Evolutionary conservation across 2,888 invertebrate genomes (phyloP).

Genomic region (Tryphoninae sp.): DNA sequence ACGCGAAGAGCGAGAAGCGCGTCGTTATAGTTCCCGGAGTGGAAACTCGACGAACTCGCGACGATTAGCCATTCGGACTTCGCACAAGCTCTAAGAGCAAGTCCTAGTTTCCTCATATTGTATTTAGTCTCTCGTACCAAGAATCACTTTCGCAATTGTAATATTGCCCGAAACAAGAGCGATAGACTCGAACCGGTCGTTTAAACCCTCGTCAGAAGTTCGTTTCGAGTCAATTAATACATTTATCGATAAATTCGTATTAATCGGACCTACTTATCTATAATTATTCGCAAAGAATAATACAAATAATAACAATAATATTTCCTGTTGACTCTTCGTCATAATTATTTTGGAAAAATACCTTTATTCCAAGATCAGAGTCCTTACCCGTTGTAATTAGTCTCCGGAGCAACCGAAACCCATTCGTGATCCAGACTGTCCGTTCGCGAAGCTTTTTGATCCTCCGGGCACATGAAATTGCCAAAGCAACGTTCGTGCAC

Average conservation of each 20-base stretch:
- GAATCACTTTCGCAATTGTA: constrained; percentile 33
- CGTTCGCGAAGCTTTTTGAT: constrained; percentile 94
- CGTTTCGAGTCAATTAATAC: no score
- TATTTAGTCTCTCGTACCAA: constrained; percentile 33
- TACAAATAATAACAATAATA: no score
- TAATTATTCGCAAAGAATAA: no score
- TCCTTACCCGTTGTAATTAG: constrained; percentile 91
- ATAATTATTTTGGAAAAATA: no score
- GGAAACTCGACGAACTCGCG: constrained; percentile 27
- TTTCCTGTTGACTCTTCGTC: no score
- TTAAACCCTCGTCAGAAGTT: not conserved
- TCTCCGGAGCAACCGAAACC: constrained; percentile 90
- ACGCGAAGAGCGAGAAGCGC: constrained; percentile 28
- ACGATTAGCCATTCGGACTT: constrained; percentile 15
- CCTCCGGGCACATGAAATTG: constrained; percentile 98
- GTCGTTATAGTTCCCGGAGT: constrained; percentile 53
- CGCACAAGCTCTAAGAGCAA: constrained; percentile 20
- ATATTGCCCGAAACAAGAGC: constrained; percentile 12
- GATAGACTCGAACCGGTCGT: not conserved
- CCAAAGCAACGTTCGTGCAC: constrained; percentile 97
- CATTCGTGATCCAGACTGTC: constrained; percentile 96
- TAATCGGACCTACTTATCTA: no score
- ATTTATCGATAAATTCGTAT: no score
- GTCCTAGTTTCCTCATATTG: constrained; percentile 42
- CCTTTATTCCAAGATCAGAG: not conserved